Conservation (phyloP, 2,888 invertebrate genomes). For the Cephus nigrinus region DNA sequence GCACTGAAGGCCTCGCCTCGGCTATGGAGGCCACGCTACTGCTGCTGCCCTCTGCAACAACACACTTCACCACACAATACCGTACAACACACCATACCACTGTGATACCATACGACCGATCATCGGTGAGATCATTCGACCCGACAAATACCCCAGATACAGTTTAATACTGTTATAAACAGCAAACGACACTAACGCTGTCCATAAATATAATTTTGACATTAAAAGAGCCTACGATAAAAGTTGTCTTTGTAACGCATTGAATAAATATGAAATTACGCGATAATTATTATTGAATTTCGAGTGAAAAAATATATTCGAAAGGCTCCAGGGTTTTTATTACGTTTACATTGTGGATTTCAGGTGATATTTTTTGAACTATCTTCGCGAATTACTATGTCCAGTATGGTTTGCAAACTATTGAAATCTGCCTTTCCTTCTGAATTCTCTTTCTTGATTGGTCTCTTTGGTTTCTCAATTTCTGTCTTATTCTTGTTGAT, state of each 20-base stretch:
- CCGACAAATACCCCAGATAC: neutral
- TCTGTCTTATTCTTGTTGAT: neutral
- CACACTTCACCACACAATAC: neutral
- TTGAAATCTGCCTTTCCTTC: neutral
- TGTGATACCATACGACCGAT: neutral
- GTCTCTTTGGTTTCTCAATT: neutral
- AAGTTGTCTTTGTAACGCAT: neutral
- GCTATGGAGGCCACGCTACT: neutral
- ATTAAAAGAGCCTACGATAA: neutral
- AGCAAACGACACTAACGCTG: neutral
- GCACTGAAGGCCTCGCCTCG: neutral
- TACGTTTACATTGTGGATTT: neutral
- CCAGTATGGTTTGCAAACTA: neutral
- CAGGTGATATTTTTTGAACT: neutral
- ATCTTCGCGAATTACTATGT: neutral
- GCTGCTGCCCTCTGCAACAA: neutral
- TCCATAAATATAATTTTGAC: neutral
- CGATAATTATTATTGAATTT: neutral
- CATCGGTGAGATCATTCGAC: neutral
- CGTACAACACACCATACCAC: neutral
- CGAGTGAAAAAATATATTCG: neutral
- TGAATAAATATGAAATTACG: neutral
- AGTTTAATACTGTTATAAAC: neutral
- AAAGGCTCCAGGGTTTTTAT: neutral
- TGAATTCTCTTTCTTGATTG: neutral